phyloP scores from a whole-genome alignment of 2,888 invertebrate species.

The Hirtodrosophila histrioides region DNA sequence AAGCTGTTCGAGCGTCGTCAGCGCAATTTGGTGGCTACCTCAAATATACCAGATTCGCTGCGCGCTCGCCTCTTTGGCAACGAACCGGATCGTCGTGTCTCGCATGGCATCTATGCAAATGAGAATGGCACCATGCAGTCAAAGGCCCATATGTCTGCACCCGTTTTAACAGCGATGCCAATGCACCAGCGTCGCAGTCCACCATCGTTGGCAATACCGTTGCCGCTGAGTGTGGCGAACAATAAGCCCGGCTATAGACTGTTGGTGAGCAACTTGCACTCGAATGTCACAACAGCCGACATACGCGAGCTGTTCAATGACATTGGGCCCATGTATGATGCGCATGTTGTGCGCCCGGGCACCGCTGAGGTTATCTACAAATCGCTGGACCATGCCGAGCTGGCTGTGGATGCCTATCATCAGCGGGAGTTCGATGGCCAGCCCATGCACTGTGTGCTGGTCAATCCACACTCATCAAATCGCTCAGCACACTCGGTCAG shows the following conservation, averaged over 20 bases:
- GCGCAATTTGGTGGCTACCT: slow-evolving; percentile 72
- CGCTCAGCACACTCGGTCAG: slow-evolving; percentile 85
- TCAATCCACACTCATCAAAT: slow-evolving; percentile 89
- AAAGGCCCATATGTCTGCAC: slow-evolving; percentile 2
- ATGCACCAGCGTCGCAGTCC: slow-evolving; percentile 38
- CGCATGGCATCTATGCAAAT: slow-evolving; percentile 84
- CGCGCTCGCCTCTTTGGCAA: slow-evolving; percentile 81
- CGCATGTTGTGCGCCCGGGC: slow-evolving; percentile 93
- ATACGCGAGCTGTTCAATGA: slow-evolving; percentile 97
- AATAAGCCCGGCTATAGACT: slow-evolving; percentile 89
- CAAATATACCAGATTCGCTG: slow-evolving; percentile 83
- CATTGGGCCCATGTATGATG: slow-evolving; percentile 93
- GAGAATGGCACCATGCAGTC: slow-evolving; percentile 50
- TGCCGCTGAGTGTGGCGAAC: slow-evolving; percentile 52
- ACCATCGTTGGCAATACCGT: slow-evolving; percentile 30
- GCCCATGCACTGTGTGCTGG: slow-evolving; percentile 95
- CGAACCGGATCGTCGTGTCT: slow-evolving; percentile 82
- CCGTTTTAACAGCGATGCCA: slow-evolving; percentile 2
- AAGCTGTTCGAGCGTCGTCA: slow-evolving; percentile 67
- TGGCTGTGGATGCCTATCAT: slow-evolving; percentile 96
- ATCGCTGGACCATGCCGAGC: slow-evolving; percentile 92
- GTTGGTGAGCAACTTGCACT: slow-evolving; percentile 95
- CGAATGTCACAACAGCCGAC: slow-evolving; percentile 94
- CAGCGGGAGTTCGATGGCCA: slow-evolving; percentile 96
- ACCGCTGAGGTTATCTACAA: slow-evolving; percentile 96